Evolutionary conservation across 92 coral and sea anemone species (phyloP).

Genomic region (Phenganax marumi): DNA sequence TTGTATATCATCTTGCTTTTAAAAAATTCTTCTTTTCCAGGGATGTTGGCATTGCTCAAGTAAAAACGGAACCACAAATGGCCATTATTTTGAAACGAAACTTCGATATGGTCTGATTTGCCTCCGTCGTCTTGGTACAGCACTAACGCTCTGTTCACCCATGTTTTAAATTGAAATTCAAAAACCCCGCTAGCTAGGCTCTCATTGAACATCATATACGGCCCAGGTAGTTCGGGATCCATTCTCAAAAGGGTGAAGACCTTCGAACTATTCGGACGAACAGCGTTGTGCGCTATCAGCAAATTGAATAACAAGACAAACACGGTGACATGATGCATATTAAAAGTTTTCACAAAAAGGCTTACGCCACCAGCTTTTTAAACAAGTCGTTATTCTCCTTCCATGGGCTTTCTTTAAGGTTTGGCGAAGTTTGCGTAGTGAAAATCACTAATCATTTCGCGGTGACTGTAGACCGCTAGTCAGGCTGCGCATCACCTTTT

Average conservation of each 20-base stretch:
- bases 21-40: background rate
- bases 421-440: no score
- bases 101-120: background rate
- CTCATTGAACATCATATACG: background rate
- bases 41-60: background rate
- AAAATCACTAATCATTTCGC: slow-evolving; percentile 16
- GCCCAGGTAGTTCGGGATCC: slow-evolving; percentile 11
- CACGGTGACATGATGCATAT: background rate
- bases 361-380: background rate
- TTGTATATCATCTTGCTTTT: background rate
- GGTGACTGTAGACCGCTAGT: slow-evolving; percentile 9
- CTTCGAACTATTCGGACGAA: no score
- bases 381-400: background rate
- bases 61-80: background rate
- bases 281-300: background rate
- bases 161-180: slow-evolving; percentile 31
- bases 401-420: no score
- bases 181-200: slow-evolving; percentile 25
- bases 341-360: background rate
- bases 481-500: background rate
- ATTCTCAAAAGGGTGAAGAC: slow-evolving; percentile 11
- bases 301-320: background rate
- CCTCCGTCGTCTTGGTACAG: slow-evolving; percentile 25
- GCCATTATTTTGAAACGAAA: background rate
- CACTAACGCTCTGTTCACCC: slow-evolving; percentile 5